Evolutionary conservation across 2,113 vertebrate genomes (phyloP), one percentile per base, ranked within the genome.

Genomic region (Zosterops pallidus): DNA sequence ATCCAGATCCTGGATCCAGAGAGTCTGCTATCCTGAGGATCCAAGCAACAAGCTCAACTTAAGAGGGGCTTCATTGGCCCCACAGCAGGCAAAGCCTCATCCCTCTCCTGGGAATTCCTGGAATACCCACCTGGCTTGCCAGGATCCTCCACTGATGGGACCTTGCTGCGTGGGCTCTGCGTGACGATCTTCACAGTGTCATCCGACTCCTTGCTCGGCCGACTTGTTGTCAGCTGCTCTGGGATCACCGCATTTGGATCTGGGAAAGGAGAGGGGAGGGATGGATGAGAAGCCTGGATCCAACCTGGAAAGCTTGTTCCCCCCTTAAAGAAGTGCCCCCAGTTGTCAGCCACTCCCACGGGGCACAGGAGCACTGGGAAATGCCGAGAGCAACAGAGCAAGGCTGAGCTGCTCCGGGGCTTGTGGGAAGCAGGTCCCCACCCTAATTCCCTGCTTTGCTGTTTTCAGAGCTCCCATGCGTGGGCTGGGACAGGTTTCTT

Each of bases 81-180:
- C 2, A 1, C 0, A 0, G 44, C 24, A 35, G 20, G 20, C 59
- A 70, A 28, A 59, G 47, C 21, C 23, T 46, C 15, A 4, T 3
- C 56, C 24, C 35, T 33, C 42, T 35, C 42, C 59, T 3, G 37
- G 12, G 24, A 26, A 33, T 9, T 11, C 29, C 25, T 10, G 3
- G 23, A 20, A 52, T 9, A 62, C 95, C 39, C 74, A 98, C 98
- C 98, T 12, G 97, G 97, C 74, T 98, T 98, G 78, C 98, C 98
- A 0, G 97, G 97, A 28, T 98, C 97, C 91, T 98, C 98, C 68
- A 70, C 96, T 0, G 89, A 93, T 0, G 96, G 90, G 33, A 95
- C 62, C 71, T 94, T 97, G 79, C 96, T 89, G 39, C 96, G 97
- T 0, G 98, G 98, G 87, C 97, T 98, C 96, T 98, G 98, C 0